These are phyloP conservation scores for Apamea anceps DNA, from an alignment of 2,888 invertebrate genomes.

Conservation along the genomic window DNA sequence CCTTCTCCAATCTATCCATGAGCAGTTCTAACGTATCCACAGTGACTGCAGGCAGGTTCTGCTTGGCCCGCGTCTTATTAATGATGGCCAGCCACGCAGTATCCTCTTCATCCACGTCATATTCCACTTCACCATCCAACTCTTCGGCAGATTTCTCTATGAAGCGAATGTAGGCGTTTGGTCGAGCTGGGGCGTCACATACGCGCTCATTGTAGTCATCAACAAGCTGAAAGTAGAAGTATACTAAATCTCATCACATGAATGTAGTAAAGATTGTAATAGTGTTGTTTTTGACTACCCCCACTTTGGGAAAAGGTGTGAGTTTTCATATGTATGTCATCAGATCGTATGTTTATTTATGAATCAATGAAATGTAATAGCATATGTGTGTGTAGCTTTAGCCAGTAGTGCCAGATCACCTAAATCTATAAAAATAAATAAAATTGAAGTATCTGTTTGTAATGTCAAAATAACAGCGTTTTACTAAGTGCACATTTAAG, in stretches of 20 bases:
- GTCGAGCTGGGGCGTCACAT: conserved; percentile 95
- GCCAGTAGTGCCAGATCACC: background rate
- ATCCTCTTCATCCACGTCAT: conserved; percentile 99
- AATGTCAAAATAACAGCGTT: no score
- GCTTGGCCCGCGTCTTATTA: conserved; percentile 95
- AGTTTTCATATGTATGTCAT: no score
- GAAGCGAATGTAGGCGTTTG: conserved; percentile 97
- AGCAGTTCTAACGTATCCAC: conserved; percentile 98
- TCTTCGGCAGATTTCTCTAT: conserved; percentile 98
- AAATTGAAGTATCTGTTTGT: no score
- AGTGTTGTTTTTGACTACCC: background rate
- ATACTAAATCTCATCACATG: background rate
- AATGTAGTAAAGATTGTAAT: background rate
- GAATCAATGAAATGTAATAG: background rate
- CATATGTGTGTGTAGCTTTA: background rate
- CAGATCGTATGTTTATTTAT: no score
- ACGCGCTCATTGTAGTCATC: conserved; percentile 93
- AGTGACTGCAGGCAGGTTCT: conserved; percentile 93
- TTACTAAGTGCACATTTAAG: no score
- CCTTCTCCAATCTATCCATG: conserved; percentile 99
- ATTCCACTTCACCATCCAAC: conserved; percentile 97
- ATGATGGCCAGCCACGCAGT: conserved; percentile 97
- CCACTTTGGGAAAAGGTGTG: background rate
- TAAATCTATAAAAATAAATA: no score
- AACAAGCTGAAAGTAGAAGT: conserved; percentile 86